These are phyloP conservation scores for Aurelia sp. DNA, from an alignment of 30 jellyfish, hydroid and myxozoan species.

Conservation along the genomic window DNA sequence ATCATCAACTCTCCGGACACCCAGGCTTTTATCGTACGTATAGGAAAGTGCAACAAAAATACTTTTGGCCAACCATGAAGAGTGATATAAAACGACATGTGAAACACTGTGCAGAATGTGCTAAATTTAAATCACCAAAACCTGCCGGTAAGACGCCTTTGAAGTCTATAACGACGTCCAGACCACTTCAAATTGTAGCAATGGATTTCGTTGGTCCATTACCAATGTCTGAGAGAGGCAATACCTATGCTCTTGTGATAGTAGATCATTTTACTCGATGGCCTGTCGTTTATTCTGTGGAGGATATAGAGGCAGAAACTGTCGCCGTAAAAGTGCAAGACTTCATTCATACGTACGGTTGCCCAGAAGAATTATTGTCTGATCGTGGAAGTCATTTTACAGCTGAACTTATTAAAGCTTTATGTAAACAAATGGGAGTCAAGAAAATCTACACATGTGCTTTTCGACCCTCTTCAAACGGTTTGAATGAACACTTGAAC, in stretches of 20 bases:
- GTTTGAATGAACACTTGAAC: too few relatives aligned
- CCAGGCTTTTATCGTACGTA: slow-evolving; percentile 65
- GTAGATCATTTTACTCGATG: slow-evolving; percentile 62
- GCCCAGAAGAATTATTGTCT: too few relatives aligned
- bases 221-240: slow-evolving; percentile 17
- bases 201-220: slow-evolving; percentile 62
- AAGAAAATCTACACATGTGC: too few relatives aligned
- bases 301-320: slow-evolving; percentile 47
- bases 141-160: slow-evolving; percentile 61
- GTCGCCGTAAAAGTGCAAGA: slow-evolving; percentile 36
- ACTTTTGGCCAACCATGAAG: slow-evolving; percentile 68
- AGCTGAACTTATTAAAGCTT: too few relatives aligned
- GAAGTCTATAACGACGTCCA: slow-evolving; percentile 39
- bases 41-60: slow-evolving; percentile 38
- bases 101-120: slow-evolving; percentile 59
- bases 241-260: slow-evolving; percentile 52
- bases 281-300: slow-evolving; percentile 60
- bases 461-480: too few relatives aligned
- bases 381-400: too few relatives aligned
- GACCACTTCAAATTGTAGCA: slow-evolving; percentile 56
- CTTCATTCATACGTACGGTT: too few relatives aligned
- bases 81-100: slow-evolving; percentile 48
- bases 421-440: too few relatives aligned
- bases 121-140: slow-evolving; percentile 41
- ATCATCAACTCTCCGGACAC: slow-evolving; percentile 40